These are phyloP conservation scores for silkworm (Bombyx mori) DNA, from an alignment of 1,140 invertebrate genomes.

Conservation along the genomic window DNA sequence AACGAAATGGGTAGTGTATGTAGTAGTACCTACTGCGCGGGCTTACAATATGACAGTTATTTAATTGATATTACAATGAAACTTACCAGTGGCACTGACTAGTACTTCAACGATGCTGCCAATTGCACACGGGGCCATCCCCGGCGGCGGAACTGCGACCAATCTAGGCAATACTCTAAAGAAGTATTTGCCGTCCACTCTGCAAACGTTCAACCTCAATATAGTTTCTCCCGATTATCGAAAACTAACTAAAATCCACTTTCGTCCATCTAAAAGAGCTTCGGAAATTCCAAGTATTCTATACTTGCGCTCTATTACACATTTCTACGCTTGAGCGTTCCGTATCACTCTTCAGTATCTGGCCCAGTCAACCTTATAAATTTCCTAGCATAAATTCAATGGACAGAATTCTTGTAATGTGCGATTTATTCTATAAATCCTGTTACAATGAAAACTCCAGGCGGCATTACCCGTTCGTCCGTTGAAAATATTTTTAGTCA, in stretches of 20 bases:
- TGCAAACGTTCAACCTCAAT: conserved; percentile 14
- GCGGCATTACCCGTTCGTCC: no score
- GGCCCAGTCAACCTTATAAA: conserved; percentile 6
- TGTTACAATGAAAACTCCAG: background rate
- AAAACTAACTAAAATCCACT: no score
- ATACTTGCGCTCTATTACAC: conserved; percentile 2
- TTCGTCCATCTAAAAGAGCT: no score
- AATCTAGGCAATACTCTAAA: conserved; percentile 90
- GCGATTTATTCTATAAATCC: conserved; percentile 1
- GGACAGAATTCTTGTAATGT: background rate
- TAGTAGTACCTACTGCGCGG: no score
- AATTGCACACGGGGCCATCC: conserved; percentile 94
- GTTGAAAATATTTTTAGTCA: no score
- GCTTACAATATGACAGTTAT: no score
- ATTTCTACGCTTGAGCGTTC: background rate
- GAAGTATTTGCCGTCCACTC: conserved; percentile 76
- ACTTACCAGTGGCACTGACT: conserved; percentile 85
- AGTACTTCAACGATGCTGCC: conserved; percentile 96
- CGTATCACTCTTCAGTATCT: background rate
- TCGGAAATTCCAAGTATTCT: no score
- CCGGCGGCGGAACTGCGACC: conserved; percentile 87
- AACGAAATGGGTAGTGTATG: no score
- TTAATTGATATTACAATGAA: background rate
- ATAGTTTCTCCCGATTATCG: no score
- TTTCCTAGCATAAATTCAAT: conserved; percentile 3